Percentiles rank a stretch among this genome's conserved stretches.
These are phyloP conservation scores for Micronycteris hirsuta DNA, from an alignment of 2,113 vertebrate genomes.

Conservation along the genomic window DNA sequence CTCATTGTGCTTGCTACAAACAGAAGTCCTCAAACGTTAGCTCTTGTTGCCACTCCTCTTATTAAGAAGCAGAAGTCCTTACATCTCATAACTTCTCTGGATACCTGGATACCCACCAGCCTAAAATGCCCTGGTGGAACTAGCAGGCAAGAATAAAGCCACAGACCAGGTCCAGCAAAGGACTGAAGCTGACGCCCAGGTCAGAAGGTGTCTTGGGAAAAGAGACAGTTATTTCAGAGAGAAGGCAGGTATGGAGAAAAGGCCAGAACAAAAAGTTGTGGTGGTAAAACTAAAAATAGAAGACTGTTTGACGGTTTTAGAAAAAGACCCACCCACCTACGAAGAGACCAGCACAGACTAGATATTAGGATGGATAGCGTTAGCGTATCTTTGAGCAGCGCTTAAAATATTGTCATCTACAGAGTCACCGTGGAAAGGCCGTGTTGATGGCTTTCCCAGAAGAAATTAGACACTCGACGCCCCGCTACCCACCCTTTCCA, in stretches of 20 bases:
- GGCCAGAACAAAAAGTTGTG: background rate
- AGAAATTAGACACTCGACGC: background rate
- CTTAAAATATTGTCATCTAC: background rate
- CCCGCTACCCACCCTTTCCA: background rate
- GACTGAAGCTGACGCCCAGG: background rate
- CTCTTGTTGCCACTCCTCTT: background rate
- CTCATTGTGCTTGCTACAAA: no score
- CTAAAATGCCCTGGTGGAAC: background rate
- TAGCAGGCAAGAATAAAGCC: background rate
- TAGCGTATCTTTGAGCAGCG: background rate
- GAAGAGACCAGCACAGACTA: background rate
- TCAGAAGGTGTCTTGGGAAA: background rate
- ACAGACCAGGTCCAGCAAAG: background rate
- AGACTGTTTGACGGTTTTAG: background rate
- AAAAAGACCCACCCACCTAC: background rate
- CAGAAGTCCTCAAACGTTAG: no score
- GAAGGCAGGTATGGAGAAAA: background rate
- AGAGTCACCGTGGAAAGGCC: background rate
- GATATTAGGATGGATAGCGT: background rate
- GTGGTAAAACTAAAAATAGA: background rate
- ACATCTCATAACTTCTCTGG: background rate
- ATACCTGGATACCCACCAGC: background rate
- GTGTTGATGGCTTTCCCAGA: background rate
- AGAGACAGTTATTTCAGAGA: background rate
- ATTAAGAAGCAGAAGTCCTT: background rate